phyloP scores from a whole-genome alignment of 2,888 invertebrate species.

The Bugulina stolonifera region DNA sequence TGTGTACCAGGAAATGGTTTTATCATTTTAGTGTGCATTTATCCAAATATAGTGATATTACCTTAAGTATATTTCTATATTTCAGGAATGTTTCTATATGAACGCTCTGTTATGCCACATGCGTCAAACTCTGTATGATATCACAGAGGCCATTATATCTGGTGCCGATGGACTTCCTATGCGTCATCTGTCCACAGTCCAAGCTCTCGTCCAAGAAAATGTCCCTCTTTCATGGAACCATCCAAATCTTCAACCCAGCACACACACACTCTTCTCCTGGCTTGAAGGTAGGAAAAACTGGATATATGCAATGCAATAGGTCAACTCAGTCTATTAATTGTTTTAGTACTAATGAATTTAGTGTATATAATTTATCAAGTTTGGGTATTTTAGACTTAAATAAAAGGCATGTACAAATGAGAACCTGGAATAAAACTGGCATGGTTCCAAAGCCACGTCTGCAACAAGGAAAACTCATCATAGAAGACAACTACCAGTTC shows the following conservation, averaged over 20 bases:
- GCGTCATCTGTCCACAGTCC: conserved; percentile 35
- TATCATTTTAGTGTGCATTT: too few relatives aligned
- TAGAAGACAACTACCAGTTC: conserved; percentile 32
- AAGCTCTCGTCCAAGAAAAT: conserved; percentile 43
- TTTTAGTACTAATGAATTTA: too few relatives aligned
- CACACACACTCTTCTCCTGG: conserved; percentile 48
- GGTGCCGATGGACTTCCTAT: conserved; percentile 42
- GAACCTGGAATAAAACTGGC: conserved; percentile 41
- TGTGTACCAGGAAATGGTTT: too few relatives aligned
- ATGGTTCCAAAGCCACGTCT: conserved; percentile 43
- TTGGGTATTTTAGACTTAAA: too few relatives aligned
- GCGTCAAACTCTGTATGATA: conserved; percentile 41
- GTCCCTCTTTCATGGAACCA: conserved; percentile 49
- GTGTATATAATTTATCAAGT: too few relatives aligned
- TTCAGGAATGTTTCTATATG: conserved; percentile 49
- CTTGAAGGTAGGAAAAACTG: conserved; percentile 37
- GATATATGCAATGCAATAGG: not conserved
- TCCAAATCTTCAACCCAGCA: conserved; percentile 47
- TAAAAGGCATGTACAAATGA: conserved; percentile 42
- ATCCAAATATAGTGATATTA: too few relatives aligned
- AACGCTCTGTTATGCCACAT: conserved; percentile 46
- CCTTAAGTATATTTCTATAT: too few relatives aligned
- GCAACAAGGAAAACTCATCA: conserved; percentile 18
- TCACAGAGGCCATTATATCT: conserved; percentile 39
- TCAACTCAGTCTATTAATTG: not conserved